Percentiles rank a stretch among this genome's conserved stretches.
Conservation (phyloP, 2,888 invertebrate genomes). For the Phasia obesa region DNA sequence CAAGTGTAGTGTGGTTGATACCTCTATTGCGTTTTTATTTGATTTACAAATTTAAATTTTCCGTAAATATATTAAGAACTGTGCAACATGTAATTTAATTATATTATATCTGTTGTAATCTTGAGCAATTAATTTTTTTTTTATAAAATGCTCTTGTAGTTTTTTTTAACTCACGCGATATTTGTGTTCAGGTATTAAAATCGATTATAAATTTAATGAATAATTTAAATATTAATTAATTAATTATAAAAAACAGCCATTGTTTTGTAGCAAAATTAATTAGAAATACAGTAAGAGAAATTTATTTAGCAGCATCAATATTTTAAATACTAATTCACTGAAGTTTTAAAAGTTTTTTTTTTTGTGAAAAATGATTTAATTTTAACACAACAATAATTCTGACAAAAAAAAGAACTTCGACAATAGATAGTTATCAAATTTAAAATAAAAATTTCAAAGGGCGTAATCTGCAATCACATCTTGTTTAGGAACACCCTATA, state of each 20-base stretch:
- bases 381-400: no score
- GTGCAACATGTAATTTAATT: background rate
- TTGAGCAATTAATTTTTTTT: no score
- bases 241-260: background rate
- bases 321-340: no score
- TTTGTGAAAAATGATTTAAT: no score
- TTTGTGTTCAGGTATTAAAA: constrained; percentile 28
- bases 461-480: no score
- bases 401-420: no score
- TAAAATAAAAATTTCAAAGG: no score
- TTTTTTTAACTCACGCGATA: constrained; percentile 38
- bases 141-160: constrained; percentile 5
- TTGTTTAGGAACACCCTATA: no score
- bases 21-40: no score
- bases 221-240: constrained; percentile 41
- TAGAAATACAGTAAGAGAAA: background rate
- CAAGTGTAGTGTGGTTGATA: background rate
- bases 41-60: background rate
- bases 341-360: no score
- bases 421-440: no score
- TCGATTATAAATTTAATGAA: constrained; percentile 29
- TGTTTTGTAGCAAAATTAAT: background rate
- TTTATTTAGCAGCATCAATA: background rate
- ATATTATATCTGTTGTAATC: no score
- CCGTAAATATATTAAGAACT: background rate